Evolutionary conservation across 2,797 vertebrate genomes (phyloP).

Genomic region (Fundulus diaphanus): DNA sequence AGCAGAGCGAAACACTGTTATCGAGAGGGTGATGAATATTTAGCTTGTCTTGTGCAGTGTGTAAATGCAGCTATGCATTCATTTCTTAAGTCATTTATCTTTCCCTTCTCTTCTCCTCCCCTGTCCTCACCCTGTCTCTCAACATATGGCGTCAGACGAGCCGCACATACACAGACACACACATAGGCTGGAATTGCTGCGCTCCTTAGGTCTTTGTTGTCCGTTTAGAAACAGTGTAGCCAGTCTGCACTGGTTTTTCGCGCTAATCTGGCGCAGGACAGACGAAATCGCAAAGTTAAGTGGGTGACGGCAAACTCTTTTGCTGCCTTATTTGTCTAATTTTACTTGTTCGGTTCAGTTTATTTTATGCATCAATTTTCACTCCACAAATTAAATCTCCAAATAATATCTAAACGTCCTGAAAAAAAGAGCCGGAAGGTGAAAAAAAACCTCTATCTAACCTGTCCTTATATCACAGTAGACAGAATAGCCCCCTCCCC

Average conservation of each 20-base stretch:
- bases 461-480: not conserved
- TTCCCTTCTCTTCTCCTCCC: conserved; percentile 58
- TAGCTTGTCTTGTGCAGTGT: conserved; percentile 65
- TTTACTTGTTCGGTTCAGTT: not conserved
- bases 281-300: not conserved
- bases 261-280: not conserved
- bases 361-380: not conserved
- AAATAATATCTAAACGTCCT: not conserved
- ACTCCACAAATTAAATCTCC: not conserved
- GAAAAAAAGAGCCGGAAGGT: not conserved
- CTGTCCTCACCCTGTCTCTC: conserved; percentile 70
- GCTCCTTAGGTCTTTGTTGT: conserved; percentile 23
- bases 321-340: not conserved
- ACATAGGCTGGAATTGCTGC: conserved; percentile 12
- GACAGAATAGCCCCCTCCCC: no score
- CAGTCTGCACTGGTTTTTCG: not conserved
- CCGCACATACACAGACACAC: conserved; percentile 40
- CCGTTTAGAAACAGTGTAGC: conserved; percentile 5
- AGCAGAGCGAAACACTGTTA: conserved; percentile 57
- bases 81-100: conserved; percentile 80
- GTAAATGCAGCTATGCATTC: conserved; percentile 77
- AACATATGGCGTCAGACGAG: conserved; percentile 75
- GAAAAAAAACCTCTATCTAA: not conserved
- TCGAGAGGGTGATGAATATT: conserved; percentile 74
- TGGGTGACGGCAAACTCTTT: not conserved